phyloP scores from a whole-genome alignment of 2,113 vertebrate genomes.

The Gasterosteus aculeatus region DNA sequence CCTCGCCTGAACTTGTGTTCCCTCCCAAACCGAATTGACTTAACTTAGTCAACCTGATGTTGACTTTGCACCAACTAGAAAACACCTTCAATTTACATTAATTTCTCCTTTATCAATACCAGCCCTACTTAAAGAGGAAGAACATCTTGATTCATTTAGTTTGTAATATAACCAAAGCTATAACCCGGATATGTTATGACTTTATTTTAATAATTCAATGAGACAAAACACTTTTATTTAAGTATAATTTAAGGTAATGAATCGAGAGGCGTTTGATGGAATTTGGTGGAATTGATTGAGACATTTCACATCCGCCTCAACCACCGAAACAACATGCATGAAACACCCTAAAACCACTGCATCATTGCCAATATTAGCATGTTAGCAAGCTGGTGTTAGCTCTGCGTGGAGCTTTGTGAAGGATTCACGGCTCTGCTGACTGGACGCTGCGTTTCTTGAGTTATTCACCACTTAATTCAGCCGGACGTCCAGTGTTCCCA shows the following conservation, averaged over 20 bases:
- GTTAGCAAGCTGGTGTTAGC: background rate
- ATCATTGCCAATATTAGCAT: background rate
- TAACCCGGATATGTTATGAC: background rate
- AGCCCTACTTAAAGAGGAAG: background rate
- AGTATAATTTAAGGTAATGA: background rate
- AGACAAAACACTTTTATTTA: background rate
- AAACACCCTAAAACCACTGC: background rate
- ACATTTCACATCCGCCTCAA: background rate
- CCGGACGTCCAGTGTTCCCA: conserved; percentile 24
- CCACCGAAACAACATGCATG: background rate
- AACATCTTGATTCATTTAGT: background rate
- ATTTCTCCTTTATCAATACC: background rate
- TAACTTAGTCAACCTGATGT: conserved; percentile 5
- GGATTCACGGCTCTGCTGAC: background rate
- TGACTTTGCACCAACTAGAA: background rate
- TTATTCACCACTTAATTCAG: conserved; percentile 1
- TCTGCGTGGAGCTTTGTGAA: background rate
- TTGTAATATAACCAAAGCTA: background rate
- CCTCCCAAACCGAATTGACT: conserved; percentile 26
- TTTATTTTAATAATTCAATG: background rate
- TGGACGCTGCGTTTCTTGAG: conserved; percentile 11
- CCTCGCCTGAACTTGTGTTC: conserved; percentile 35
- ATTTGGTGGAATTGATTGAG: background rate
- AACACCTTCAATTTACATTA: background rate
- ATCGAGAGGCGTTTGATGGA: background rate